These are phyloP conservation scores for Phaonia tiefii DNA, from an alignment of 2,888 invertebrate genomes.

Conservation along the genomic window DNA sequence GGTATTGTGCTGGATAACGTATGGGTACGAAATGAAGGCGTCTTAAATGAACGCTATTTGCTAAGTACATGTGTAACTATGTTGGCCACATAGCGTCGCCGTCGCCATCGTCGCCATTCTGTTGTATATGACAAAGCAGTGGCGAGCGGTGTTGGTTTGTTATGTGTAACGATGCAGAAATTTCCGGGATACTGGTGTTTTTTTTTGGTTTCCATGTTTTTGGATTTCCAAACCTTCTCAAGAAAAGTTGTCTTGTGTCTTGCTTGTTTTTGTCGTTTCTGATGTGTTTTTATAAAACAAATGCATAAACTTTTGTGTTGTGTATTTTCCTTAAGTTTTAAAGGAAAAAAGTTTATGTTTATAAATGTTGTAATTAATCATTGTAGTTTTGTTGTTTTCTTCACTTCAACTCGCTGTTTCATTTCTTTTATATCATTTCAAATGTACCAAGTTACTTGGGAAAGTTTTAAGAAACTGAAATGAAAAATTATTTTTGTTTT, in stretches of 20 bases:
- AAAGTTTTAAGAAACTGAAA: conserved; percentile 2
- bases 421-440: conserved; percentile 2
- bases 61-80: too few relatives aligned
- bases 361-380: conserved; percentile 61
- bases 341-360: conserved; percentile 53
- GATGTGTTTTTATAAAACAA: conserved; percentile 38
- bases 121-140: conserved; percentile 12
- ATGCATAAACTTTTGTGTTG: background rate
- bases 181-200: conserved; percentile 62
- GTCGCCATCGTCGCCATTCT: background rate
- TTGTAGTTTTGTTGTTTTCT: conserved; percentile 22
- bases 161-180: conserved; percentile 65
- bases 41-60: background rate
- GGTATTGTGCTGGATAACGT: background rate
- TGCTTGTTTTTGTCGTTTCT: background rate
- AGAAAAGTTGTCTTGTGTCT: background rate
- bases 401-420: background rate
- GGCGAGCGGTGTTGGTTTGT: conserved; percentile 37
- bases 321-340: background rate
- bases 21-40: too few relatives aligned
- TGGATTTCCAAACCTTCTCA: conserved; percentile 13
- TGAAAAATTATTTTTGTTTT: background rate
- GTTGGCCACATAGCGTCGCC: too few relatives aligned
- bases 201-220: conserved; percentile 29
- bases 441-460: background rate